Evolutionary conservation across 2,888 invertebrate genomes (phyloP).

Genomic region (Sinohyriopsis cumingii): DNA sequence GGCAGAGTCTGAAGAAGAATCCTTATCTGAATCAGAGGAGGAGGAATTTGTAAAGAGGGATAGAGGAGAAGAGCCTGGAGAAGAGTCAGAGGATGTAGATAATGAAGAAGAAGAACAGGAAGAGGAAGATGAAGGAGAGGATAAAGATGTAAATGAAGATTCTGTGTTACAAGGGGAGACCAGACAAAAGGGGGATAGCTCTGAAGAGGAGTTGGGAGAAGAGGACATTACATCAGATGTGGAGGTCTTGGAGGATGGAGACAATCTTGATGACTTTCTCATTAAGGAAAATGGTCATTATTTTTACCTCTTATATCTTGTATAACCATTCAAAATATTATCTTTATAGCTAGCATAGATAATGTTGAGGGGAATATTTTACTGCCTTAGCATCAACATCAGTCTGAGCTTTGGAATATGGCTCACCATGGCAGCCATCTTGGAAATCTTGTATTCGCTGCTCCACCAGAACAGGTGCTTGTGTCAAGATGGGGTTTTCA

Average conservation of each 20-base stretch:
- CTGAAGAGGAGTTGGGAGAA: neutral
- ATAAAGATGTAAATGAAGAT: conserved; percentile 1
- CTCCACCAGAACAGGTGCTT: too few species aligned
- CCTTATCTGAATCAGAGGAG: neutral
- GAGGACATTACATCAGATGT: neutral
- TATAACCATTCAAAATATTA: too few species aligned
- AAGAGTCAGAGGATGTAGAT: neutral
- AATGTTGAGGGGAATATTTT: too few species aligned
- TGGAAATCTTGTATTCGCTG: too few species aligned
- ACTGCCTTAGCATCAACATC: too few species aligned
- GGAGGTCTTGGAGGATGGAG: neutral
- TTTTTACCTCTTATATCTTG: neutral
- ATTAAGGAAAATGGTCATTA: conserved; percentile 12
- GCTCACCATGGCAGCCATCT: too few species aligned
- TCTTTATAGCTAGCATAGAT: too few species aligned
- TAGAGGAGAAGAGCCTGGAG: conserved; percentile 2
- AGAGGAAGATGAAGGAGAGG: neutral
- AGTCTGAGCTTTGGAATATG: too few species aligned
- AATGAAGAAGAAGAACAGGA: too few species aligned
- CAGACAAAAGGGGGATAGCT: neutral
- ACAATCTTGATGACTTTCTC: neutral
- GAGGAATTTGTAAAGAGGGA: conserved; percentile 3
- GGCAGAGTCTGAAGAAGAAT: neutral
- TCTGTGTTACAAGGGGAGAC: too few species aligned
- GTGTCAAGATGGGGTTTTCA: too few species aligned